A percentile compares a stretch with the other conserved stretches of the same genome.
phyloP scores from a whole-genome alignment of 2,797 vertebrate species.

The Hyperoplus immaculatus region DNA sequence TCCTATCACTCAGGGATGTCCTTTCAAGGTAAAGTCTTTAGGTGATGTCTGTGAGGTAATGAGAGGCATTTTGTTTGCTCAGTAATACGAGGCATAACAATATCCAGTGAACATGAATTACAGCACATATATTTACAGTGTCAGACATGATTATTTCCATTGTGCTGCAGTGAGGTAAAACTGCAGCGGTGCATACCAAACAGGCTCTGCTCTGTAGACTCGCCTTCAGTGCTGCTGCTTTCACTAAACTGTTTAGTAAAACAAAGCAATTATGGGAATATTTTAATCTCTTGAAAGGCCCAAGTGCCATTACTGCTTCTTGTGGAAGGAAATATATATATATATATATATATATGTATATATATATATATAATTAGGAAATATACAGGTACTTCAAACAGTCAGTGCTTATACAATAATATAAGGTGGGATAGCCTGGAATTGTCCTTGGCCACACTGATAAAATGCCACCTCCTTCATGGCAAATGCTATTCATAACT shows the following conservation, averaged over 20 bases:
- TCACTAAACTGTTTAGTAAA: slow-evolving; percentile 43
- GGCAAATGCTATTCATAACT: slow-evolving; percentile 21
- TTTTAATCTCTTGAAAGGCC: slow-evolving; percentile 34
- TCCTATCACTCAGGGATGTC: neutral
- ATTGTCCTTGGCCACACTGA: neutral
- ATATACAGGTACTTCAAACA: slow-evolving; percentile 5
- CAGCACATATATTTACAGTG: slow-evolving; percentile 45
- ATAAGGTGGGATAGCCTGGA: slow-evolving; percentile 3
- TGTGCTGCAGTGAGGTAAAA: slow-evolving; percentile 25
- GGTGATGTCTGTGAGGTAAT: slow-evolving; percentile 48
- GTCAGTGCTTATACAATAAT: neutral
- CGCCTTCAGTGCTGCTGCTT: slow-evolving; percentile 7
- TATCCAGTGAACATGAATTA: slow-evolving; percentile 45
- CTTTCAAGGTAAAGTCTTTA: slow-evolving; percentile 37
- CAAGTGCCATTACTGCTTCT: slow-evolving; percentile 13
- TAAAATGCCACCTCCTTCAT: slow-evolving; percentile 40
- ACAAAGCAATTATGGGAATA: slow-evolving; percentile 45
- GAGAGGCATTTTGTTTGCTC: slow-evolving; percentile 51
- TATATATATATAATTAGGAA: slow-evolving; percentile 30
- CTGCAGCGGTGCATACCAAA: slow-evolving; percentile 44
- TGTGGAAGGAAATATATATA: too few species aligned
- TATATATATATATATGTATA: too few species aligned
- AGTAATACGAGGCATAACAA: slow-evolving; percentile 39
- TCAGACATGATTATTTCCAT: slow-evolving; percentile 43
- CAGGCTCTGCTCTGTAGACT: slow-evolving; percentile 28